Base-by-base conservation (phyloP, 1,140 invertebrate genomes). In the Bombus balteatus region DNA sequence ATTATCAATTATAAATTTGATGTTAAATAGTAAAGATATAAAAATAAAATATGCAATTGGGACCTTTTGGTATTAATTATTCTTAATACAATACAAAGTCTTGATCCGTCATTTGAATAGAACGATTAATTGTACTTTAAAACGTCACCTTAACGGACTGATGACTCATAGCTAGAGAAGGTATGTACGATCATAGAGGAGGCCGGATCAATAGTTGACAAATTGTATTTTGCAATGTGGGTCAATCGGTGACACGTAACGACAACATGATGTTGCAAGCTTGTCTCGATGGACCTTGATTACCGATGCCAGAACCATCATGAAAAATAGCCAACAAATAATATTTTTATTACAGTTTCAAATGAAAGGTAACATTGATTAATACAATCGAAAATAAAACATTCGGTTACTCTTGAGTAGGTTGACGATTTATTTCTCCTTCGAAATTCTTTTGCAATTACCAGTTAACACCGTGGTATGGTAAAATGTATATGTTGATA, bases 121-220 rank as follows among this genome's bases (percentile, higher is more conserved):
- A 32, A 37, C 68, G 28, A 13, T 32, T 83, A 81, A 83, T 68
- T 89, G 68, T n/a, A 57, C 28, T 53, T 87, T 57, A 70, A 73
- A 70, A 80, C 37, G 75, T 62, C 43, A 59, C 25, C 39, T 70
- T 75, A 71, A 47, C 57, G 41, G 39, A 43, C 41, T 53, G 37
- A 47, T 80, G 37, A 65, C 72, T 72, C 77, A 65, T 32, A 37
- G 72, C 12, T 28, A 74, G 57, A 53, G 41, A 25, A 70, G 62
- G 37, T 34, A 53, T 53, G 47, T 53, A 70, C 83, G 86, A 87
- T 87, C 83, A 39, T 39, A 65, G 62, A 62, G 28, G 59, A 75
- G 41, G 62, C 37, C 43, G 37, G 65, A 86, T 86, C 89, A 79
- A 90, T 90, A 88, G 62, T 91, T 87, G 79, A 87, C 74, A 89